Percentiles rank a stretch among this genome's conserved stretches.
phyloP scores from a whole-genome alignment of 2,113 vertebrate genomes.

The Pomatostomus ruficeps region DNA sequence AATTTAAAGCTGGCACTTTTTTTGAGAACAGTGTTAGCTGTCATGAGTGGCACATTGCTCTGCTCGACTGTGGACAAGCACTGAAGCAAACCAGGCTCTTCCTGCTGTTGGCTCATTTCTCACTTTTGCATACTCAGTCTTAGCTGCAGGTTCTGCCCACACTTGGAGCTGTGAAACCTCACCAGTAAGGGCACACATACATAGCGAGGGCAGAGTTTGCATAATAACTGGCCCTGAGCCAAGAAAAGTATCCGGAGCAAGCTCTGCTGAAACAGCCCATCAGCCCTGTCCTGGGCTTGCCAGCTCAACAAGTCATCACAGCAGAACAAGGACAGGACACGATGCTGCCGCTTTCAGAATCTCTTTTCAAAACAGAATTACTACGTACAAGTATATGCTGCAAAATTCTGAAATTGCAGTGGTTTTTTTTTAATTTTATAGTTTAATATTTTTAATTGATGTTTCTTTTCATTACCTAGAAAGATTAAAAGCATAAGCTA shows the following conservation, averaged over 20 bases:
- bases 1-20: neutral
- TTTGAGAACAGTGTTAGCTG: neutral
- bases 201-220: neutral
- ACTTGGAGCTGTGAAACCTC: neutral
- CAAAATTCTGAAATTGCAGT: neutral
- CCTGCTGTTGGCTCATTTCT: neutral
- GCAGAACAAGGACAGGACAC: neutral
- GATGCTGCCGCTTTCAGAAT: neutral
- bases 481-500: neutral
- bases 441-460: neutral
- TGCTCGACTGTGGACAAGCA: neutral
- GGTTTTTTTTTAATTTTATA: neutral
- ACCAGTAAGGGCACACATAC: neutral
- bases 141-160: neutral
- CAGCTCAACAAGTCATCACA: neutral
- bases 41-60: neutral
- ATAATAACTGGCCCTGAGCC: neutral
- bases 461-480: neutral
- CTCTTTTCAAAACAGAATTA: slow-evolving; percentile 7
- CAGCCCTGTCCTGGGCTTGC: neutral
- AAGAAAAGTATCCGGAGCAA: neutral
- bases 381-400: neutral
- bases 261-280: neutral
- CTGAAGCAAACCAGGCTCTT: neutral
- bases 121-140: neutral